Conservation (phyloP, 2,888 invertebrate species). For the Pyralis farinalis region DNA sequence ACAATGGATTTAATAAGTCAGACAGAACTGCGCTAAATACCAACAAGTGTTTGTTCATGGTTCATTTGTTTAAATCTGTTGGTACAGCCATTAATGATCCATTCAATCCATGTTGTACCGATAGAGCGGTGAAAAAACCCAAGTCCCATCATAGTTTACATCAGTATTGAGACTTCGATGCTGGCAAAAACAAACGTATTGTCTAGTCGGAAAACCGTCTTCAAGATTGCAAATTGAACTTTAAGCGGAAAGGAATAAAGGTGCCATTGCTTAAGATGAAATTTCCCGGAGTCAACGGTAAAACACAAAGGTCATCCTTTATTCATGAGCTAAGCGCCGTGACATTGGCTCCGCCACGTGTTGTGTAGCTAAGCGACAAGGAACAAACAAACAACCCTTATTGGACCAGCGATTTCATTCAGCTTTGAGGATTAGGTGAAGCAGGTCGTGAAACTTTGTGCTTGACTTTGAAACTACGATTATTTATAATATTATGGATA, state of each 20-base stretch:
- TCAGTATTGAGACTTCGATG: conserved; percentile 17
- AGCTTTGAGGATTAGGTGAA: conserved; percentile 21
- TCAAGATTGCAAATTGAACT: conserved; percentile 5
- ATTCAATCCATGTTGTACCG: conserved; percentile 14
- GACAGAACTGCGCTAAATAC: background rate
- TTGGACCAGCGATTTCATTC: conserved; percentile 38
- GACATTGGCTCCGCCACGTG: conserved; percentile 64
- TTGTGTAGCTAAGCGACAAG: conserved; percentile 48
- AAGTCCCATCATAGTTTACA: conserved; percentile 19
- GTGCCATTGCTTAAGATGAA: background rate
- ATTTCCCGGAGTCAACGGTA: conserved; percentile 40
- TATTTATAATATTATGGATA: too few relatives aligned
- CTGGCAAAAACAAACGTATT: conserved; percentile 14
- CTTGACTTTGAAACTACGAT: too few relatives aligned
- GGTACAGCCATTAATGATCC: conserved; percentile 7
- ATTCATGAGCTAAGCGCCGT: conserved; percentile 43
- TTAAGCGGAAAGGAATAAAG: conserved; percentile 3
- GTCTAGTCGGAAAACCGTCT: conserved; percentile 10
- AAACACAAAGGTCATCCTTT: conserved; percentile 47
- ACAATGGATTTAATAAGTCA: background rate
- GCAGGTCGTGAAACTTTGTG: conserved; percentile 17
- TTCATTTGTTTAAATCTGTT: conserved; percentile 5
- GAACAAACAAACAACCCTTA: conserved; percentile 48
- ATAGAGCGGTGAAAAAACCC: conserved; percentile 23
- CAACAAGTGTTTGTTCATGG: background rate